A percentile compares a stretch with the other conserved stretches of the same genome.
These are phyloP conservation scores for Julus scandinavius DNA, from an alignment of 2,888 invertebrate genomes.

Conservation along the genomic window DNA sequence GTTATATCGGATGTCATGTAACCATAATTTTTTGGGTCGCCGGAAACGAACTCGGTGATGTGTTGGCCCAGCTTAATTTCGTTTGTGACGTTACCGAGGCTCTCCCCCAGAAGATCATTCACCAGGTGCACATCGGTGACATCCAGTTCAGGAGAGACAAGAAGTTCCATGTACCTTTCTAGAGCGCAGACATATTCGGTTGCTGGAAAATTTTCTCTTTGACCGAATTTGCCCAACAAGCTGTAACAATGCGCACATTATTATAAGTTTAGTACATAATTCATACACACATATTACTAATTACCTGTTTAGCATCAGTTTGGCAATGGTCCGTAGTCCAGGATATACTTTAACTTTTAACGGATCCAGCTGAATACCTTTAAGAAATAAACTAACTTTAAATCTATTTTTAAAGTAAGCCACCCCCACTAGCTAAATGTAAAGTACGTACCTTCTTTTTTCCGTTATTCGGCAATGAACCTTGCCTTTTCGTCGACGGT, in stretches of 20 bases:
- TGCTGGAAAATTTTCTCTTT: background rate
- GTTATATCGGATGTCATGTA: slow-evolving; percentile 59
- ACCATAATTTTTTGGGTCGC: slow-evolving; percentile 64
- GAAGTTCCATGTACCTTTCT: background rate
- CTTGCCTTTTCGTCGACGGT: too few species aligned
- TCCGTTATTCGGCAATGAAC: background rate
- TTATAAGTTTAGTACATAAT: background rate
- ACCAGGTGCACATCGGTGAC: slow-evolving; percentile 35
- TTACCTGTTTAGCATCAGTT: background rate
- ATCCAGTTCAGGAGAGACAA: background rate
- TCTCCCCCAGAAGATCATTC: slow-evolving; percentile 60
- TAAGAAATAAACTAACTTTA: background rate
- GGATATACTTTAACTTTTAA: background rate
- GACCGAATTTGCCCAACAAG: background rate
- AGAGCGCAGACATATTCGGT: background rate
- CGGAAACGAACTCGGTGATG: slow-evolving; percentile 63
- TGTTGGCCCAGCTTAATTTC: slow-evolving; percentile 61
- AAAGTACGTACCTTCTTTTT: background rate
- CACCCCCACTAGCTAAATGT: background rate
- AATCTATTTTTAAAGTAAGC: background rate
- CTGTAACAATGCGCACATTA: background rate
- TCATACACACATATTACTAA: background rate
- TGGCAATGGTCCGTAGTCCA: background rate
- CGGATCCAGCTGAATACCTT: background rate
- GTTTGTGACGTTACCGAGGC: slow-evolving; percentile 64